Evolutionary conservation across 2,113 vertebrate genomes (phyloP).

Genomic region (Python bivittatus): DNA sequence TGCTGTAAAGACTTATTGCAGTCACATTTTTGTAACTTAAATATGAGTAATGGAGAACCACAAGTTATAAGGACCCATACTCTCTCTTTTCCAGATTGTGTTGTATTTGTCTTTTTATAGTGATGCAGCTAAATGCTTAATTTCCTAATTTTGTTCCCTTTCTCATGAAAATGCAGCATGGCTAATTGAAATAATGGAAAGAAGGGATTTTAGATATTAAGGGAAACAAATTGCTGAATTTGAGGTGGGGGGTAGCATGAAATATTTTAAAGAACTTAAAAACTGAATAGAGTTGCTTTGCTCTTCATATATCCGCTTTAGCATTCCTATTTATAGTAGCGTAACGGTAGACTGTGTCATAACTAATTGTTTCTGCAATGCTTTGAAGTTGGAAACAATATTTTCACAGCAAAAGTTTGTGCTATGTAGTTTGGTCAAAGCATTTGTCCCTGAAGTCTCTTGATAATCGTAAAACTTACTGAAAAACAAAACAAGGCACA

Average conservation of each 20-base stretch:
- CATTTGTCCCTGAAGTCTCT: neutral
- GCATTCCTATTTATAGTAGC: conserved; percentile 20
- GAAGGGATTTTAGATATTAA: neutral
- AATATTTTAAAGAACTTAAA: conserved; percentile 4
- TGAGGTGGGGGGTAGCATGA: neutral
- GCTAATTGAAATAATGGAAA: neutral
- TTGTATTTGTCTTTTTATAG: neutral
- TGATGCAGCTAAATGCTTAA: neutral
- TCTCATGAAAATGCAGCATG: neutral
- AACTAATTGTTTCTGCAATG: conserved; percentile 10
- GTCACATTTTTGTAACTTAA: neutral
- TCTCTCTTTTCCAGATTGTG: neutral
- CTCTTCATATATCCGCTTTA: conserved; percentile 2
- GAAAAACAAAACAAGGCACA: neutral
- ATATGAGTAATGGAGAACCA: neutral
- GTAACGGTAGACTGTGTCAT: neutral
- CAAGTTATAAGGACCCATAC: neutral
- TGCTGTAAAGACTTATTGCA: neutral
- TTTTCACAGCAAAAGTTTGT: neutral
- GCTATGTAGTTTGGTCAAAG: neutral
- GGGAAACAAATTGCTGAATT: neutral
- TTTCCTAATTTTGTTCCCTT: neutral
- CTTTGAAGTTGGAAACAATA: conserved; percentile 12
- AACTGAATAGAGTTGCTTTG: neutral
- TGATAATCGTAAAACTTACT: neutral